Percentiles rank a stretch among this genome's conserved stretches.
Evolutionary conservation across 1,140 invertebrate genomes (phyloP).

Genomic region (Cataglyphis hispanica): DNA sequence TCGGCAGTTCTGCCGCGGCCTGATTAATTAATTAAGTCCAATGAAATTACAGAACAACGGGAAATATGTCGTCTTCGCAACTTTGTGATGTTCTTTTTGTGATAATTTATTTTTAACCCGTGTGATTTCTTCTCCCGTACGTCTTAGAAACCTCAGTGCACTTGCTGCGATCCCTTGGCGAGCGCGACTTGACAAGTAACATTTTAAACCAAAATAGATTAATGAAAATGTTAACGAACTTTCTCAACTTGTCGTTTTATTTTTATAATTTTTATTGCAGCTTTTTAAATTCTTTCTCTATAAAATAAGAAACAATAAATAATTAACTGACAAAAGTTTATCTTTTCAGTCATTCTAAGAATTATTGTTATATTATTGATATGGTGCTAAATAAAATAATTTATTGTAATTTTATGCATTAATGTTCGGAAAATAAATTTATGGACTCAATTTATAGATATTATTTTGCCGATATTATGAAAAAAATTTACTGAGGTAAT

Average conservation of each 20-base stretch:
- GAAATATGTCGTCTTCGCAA: conserved; percentile 58
- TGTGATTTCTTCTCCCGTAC: conserved; percentile 34
- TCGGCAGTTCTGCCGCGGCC: conserved; percentile 13
- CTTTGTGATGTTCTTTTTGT: conserved; percentile 45
- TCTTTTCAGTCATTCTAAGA: neutral
- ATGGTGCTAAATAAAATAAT: no score
- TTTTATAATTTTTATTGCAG: neutral
- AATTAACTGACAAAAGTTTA: neutral
- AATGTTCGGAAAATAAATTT: neutral
- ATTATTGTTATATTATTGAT: neutral
- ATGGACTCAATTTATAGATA: neutral
- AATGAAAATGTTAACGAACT: neutral
- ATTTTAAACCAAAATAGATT: conserved; percentile 21
- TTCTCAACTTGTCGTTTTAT: neutral
- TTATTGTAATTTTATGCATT: neutral
- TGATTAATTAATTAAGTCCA: conserved; percentile 63
- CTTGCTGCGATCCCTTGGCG: neutral
- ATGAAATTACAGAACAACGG: conserved; percentile 59
- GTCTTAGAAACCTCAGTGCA: neutral
- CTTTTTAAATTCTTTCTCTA: neutral
- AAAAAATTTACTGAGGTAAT: neutral
- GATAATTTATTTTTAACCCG: conserved; percentile 31
- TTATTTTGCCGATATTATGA: neutral
- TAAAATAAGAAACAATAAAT: neutral
- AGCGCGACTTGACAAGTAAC: neutral